Evolutionary conservation across 2,888 invertebrate species (phyloP), one percentile per base, ranked within the genome.

Genomic region (Eilema caniola): DNA sequence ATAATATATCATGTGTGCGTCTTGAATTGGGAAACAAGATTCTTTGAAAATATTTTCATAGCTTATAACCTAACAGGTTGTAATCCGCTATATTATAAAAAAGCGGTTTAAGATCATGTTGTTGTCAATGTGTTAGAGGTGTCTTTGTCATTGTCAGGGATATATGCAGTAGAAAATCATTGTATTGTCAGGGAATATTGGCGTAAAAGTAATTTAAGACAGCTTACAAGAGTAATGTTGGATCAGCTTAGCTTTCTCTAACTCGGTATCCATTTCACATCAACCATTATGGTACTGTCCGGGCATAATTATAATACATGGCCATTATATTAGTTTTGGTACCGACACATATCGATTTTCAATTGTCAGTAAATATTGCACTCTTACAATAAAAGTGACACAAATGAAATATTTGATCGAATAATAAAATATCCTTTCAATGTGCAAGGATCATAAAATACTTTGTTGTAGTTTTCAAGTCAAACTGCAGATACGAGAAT

Each of bases 211-310:
- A 16, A 62, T 10, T 25, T 37, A 25, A 25, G 12, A n/a, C 25
- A n/a, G 59, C 70, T 63, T 63, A 12, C 47, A 57, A 64, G 59
- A 61, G 69, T 70, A 63, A 37, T 73, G 73, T 60, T 69, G 71
- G 72, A 67, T 71, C 70, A 53, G 53, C 53, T 53, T 53, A 80
- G 81, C 83, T 83, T 63, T 70, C 57, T 81, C 73, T 82, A 81
- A 82, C 83, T 73, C 74, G 83, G 78, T 73, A 28, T 47, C 28
- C 62, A 68, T 60, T 60, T 60, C 59, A 53, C 62, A 66, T 70
- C 71, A 74, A 79, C 81, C 67, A 53, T 62, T 41, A 41, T 57
- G 12, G 53, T 53, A 53, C 53, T 62, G 83, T 81, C 73, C 69
- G 37, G 68, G 65, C 69, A 41, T 25, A 25, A n/a, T n/a, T n/a